Conservation (phyloP, 2,113 vertebrate species). For the Myrmecobius fasciatus region DNA sequence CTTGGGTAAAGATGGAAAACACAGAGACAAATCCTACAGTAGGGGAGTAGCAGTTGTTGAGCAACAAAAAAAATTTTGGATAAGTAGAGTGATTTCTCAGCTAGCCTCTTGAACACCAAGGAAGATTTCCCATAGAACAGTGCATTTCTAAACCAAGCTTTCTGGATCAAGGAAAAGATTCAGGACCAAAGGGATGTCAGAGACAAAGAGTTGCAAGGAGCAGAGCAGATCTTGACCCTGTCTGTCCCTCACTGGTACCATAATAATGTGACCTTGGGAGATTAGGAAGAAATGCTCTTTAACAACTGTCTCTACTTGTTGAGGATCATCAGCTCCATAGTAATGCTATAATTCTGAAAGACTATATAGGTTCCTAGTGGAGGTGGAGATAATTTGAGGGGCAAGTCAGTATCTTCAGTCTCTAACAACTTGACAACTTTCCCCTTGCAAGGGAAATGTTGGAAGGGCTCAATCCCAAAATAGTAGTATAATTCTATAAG, state of each 20-base stretch:
- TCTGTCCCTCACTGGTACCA: neutral
- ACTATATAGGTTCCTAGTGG: neutral
- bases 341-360: neutral
- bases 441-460: neutral
- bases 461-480: neutral
- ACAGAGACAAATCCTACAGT: neutral
- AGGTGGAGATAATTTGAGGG: neutral
- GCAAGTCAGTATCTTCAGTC: neutral
- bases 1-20: neutral
- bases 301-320: neutral
- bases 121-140: neutral
- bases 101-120: neutral
- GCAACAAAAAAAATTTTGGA: neutral
- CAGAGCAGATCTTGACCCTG: neutral
- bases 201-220: neutral
- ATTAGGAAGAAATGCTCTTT: neutral
- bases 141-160: neutral
- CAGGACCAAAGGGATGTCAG: neutral
- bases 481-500: neutral
- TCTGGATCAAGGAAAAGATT: neutral
- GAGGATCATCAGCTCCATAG: neutral
- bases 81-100: neutral
- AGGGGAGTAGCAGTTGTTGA: neutral
- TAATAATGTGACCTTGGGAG: neutral
- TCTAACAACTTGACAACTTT: neutral